Percentiles rank a stretch among this genome's conserved stretches.
Evolutionary conservation across 2,113 vertebrate genomes (phyloP).

Genomic region (Macquaria australasica): DNA sequence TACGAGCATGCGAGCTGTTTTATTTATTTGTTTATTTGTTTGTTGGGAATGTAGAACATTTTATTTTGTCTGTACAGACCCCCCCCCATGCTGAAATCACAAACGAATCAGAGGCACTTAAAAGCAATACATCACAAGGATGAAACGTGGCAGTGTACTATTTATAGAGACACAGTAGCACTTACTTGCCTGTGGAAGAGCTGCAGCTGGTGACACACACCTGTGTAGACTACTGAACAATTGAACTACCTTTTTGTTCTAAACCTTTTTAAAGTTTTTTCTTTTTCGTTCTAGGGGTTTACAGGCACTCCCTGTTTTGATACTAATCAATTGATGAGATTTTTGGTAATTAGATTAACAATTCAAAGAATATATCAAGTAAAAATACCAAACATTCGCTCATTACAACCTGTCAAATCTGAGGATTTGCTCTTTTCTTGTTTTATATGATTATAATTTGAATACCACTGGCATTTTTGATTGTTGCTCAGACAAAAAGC

Average conservation of each 20-base stretch:
- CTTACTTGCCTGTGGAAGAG: background rate
- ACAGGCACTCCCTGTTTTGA: background rate
- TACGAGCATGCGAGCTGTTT: too few species aligned
- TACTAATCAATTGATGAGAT: too few species aligned
- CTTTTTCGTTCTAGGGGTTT: background rate
- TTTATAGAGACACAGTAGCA: background rate
- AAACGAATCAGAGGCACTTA: background rate
- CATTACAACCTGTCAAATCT: background rate
- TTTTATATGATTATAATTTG: background rate
- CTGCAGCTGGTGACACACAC: constrained; percentile 1
- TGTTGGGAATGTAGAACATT: background rate
- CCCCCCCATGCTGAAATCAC: background rate
- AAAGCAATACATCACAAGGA: background rate
- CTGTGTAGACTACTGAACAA: background rate
- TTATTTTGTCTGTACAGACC: background rate
- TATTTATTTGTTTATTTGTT: too few species aligned
- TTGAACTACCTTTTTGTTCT: background rate
- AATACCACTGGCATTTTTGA: background rate
- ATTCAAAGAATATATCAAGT: background rate
- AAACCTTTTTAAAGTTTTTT: background rate
- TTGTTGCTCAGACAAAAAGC: background rate
- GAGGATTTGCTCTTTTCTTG: background rate
- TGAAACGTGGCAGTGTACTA: background rate
- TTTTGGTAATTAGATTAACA: background rate
- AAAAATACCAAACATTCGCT: background rate